These are phyloP conservation scores for Orthonevra nobilis DNA, from an alignment of 2,888 invertebrate species.

Conservation along the genomic window DNA sequence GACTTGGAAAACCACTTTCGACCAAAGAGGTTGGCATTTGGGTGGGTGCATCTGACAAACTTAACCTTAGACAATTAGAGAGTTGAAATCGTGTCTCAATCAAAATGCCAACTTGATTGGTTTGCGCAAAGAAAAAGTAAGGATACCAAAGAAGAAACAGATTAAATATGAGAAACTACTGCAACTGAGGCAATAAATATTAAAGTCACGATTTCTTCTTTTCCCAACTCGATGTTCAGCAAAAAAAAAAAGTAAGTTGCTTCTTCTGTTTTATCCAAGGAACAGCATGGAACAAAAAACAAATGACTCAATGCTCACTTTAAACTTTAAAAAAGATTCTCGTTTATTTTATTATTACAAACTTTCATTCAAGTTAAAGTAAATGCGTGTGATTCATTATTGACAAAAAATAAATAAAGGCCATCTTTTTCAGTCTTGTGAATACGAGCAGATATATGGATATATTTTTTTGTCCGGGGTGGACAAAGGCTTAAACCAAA, in stretches of 20 bases:
- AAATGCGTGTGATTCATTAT: too few relatives aligned
- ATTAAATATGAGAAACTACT: conserved; percentile 7
- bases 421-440: too few relatives aligned
- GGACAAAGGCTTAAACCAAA: too few relatives aligned
- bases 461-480: too few relatives aligned
- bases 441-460: too few relatives aligned
- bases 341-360: too few relatives aligned
- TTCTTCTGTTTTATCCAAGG: too few relatives aligned
- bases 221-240: conserved; percentile 1
- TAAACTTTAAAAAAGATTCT: too few relatives aligned
- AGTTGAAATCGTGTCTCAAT: conserved; percentile 53
- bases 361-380: too few relatives aligned
- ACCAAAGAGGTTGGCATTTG: not conserved
- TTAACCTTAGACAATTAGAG: conserved; percentile 41
- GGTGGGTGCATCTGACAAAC: conserved; percentile 1
- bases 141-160: not conserved
- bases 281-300: too few relatives aligned
- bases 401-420: too few relatives aligned
- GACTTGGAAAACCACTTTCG: not conserved
- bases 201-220: conserved; percentile 48
- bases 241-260: not conserved
- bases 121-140: conserved; percentile 12
- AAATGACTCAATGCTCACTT: too few relatives aligned
- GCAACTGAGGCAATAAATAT: conserved; percentile 20
- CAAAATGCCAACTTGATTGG: conserved; percentile 50